Base-by-base conservation (phyloP, 1,140 invertebrate genomes). In the Magallana ariakensis region DNA sequence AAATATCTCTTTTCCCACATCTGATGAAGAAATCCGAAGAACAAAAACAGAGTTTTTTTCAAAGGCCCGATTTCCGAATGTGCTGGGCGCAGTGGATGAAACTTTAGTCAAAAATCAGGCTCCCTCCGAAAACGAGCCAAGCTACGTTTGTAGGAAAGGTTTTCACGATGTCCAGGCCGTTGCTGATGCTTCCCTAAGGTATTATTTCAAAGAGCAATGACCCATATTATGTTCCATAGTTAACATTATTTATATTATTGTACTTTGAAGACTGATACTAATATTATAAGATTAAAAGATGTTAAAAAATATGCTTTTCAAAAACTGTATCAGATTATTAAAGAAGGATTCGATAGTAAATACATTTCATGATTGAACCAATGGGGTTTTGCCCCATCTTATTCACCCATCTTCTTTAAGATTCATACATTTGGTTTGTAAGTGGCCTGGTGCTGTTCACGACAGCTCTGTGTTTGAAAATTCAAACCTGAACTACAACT, bases 101-200 rank as follows among this genome's bases (percentile, higher is more conserved):
- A 87, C 86, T 0, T 81, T 85, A 33, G 26, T n/a, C 1, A 15
- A 15, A 75, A 60, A 55, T 0, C 33, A 46, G 33, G 33, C 33
- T 46, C 33, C 33, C 33, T 46, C 1, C 33, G 33, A 46, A 46
- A 62, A 86, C 62, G 85, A 86, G 33, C 58, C 80, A 46, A 19
- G 22, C 22, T 88, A 83, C 22, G 22, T 85, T 1, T 88, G 87
- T 55, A 55, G 84, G 80, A 88, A 85, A 60, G 80, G 81, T 3
- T 88, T 75, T 22, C 87, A 88, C 80, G 57, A 88, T 80, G 84
- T 88, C 15, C 87, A 88, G 26, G 81, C 80, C 53, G 75, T 80
- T 33, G 1, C 53, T 33, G 75, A 80, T 33, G 26, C 75, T 13
- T 11, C 26, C 19, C 75, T 80, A 16, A 80, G 75, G 75, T 80